A percentile compares a stretch with the other conserved stretches of the same genome.
Conservation (phyloP, 2,797 vertebrate genomes). For the Lophotriccus pileatus region DNA sequence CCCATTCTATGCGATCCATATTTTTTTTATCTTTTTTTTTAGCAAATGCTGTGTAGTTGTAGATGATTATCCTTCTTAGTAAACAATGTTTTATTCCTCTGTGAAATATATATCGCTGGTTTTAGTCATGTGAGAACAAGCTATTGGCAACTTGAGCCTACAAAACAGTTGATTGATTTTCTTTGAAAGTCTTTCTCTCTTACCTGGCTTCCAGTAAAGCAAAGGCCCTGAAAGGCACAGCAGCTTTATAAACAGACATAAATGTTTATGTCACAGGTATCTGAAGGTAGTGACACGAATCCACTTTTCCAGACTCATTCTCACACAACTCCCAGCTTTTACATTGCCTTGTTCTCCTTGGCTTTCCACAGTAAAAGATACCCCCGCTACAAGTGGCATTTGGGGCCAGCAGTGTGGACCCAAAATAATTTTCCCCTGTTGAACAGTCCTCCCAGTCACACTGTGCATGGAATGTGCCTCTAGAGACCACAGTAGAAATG, state of each 20-base stretch:
- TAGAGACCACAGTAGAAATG: not conserved
- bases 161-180: not conserved
- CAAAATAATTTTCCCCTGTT: not conserved
- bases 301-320: not conserved
- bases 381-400: not conserved
- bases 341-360: not conserved
- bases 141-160: not conserved
- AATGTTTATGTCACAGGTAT: not conserved
- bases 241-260: not conserved
- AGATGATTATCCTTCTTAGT: not conserved
- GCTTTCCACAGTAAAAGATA: not conserved
- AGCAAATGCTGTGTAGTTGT: not conserved
- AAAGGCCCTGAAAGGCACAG: not conserved
- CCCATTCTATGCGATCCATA: not conserved
- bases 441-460: not conserved
- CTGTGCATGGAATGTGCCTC: not conserved
- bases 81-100: not conserved
- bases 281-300: not conserved
- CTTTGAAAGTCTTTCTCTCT: not conserved
- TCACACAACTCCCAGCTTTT: not conserved
- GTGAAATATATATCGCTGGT: not conserved
- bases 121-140: not conserved
- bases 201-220: not conserved
- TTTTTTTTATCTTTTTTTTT: not conserved
- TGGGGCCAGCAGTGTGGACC: not conserved